Base-by-base conservation (phyloP, 2,797 vertebrate genomes). In the Chiloscyllium punctatum region DNA sequence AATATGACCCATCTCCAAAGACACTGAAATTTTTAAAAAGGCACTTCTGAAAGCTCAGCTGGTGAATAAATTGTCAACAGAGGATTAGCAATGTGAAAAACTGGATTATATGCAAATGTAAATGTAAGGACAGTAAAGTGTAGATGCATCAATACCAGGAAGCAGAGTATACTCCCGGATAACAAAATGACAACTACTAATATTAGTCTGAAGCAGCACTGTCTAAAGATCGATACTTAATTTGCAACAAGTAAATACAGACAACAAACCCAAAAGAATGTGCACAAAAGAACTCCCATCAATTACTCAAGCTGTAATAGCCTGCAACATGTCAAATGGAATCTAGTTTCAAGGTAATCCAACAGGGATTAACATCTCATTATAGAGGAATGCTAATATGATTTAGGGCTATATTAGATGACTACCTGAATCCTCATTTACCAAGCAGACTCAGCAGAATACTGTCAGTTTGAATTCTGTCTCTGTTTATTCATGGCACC, bases 151-250 rank as follows among this genome's bases (percentile, higher is more conserved):
- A 94, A 48, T 94, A 71, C 23, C 27, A 94, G 69, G 18, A 94
- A 62, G 9, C 18, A 33, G 15, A 68, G 18, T 92, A 18, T 66
- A 69, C 68, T 33, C 66, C 33, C 71, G n/a, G 68, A 48, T 42
- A 94, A 72, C 66, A 94, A 94, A 37, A 27, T 94, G 66, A 51
- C 42, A 71, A 71, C 37, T 71, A 48, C n/a, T 92, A 92, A 92
- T 92, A 92, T 71, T 69, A 37, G 91, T 69, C 33, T 68, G 66
- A 71, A 90, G 62, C 0, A 69, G 23, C 25, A 15, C 68, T 94
- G 68, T 27, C 48, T 37, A 94, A 90, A 25, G 37, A 72, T 94
- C 92, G 71, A 94, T 72, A 72, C 92, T 94, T 94, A 94, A 94
- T 94, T 94, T 71, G 48, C 18, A 27, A 48, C 37, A 94, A 94